These are phyloP conservation scores for Solea senegalensis DNA, from an alignment of 2,113 vertebrate species.

Conservation along the genomic window DNA sequence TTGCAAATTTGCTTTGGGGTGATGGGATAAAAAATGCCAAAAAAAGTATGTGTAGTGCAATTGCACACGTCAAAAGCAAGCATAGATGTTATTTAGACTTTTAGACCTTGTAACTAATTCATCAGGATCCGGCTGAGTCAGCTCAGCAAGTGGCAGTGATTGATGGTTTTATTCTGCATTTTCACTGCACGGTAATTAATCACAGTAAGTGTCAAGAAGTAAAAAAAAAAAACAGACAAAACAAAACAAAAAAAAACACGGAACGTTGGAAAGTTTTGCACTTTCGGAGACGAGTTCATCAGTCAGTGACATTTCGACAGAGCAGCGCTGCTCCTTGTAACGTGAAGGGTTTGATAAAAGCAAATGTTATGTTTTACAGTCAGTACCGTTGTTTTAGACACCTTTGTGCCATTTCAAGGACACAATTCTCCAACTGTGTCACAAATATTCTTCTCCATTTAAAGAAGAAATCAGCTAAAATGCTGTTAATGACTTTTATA, in stretches of 20 bases:
- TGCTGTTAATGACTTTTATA: too few relatives aligned
- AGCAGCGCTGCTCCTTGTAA: neutral
- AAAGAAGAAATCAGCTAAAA: too few relatives aligned
- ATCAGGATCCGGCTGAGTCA: slow-evolving; percentile 4
- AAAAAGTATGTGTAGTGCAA: too few relatives aligned
- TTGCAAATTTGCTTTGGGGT: too few relatives aligned
- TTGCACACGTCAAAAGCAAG: neutral
- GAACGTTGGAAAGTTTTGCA: slow-evolving; percentile 3
- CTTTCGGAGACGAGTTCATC: slow-evolving; percentile 1
- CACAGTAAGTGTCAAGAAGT: neutral
- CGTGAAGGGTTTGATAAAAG: neutral
- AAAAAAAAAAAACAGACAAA: neutral
- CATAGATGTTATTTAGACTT: neutral
- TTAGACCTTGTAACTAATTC: neutral
- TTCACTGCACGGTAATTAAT: slow-evolving; percentile 32
- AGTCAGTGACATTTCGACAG: slow-evolving; percentile 7
- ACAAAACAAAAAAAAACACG: too few relatives aligned
- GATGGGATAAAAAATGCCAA: too few relatives aligned
- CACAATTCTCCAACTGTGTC: too few relatives aligned
- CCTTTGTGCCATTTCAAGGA: too few relatives aligned
- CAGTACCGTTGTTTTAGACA: too few relatives aligned
- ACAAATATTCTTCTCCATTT: too few relatives aligned
- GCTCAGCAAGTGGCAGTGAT: slow-evolving; percentile 12
- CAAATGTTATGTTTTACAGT: too few relatives aligned
- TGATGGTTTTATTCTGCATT: slow-evolving; percentile 23